phyloP scores from a whole-genome alignment of 2,888 invertebrate genomes.

The Portevinia maculata region DNA sequence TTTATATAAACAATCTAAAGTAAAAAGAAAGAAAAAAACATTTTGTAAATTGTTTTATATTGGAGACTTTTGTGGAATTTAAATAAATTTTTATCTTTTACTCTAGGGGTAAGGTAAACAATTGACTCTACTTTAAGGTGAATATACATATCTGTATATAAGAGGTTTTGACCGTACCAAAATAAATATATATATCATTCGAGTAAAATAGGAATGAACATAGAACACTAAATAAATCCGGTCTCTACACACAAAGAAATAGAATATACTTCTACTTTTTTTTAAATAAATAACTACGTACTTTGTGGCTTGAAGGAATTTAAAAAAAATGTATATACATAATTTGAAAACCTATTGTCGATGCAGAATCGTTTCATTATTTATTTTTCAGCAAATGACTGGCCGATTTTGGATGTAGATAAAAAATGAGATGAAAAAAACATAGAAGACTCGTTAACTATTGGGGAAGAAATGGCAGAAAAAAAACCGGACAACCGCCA shows the following conservation, averaged over 20 bases:
- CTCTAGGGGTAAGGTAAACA: slow-evolving; percentile 11
- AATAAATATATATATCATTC: not conserved
- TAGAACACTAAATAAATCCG: slow-evolving; percentile 5
- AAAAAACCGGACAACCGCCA: too few relatives aligned
- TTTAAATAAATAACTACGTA: not conserved
- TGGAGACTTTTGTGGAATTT: slow-evolving; percentile 68
- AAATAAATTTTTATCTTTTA: slow-evolving; percentile 30
- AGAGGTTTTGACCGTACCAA: not conserved
- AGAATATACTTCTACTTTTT: too few relatives aligned
- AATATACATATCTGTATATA: slow-evolving; percentile 2
- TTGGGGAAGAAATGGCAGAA: too few relatives aligned
- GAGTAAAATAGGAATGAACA: not conserved
- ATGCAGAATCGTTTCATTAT: too few relatives aligned
- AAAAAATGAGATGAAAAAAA: too few relatives aligned
- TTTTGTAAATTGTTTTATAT: slow-evolving; percentile 41
- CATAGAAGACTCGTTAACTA: too few relatives aligned
- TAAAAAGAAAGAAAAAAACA: slow-evolving; percentile 66
- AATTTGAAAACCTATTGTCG: too few relatives aligned
- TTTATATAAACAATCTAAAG: slow-evolving; percentile 75
- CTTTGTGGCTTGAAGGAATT: too few relatives aligned
- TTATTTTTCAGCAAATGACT: too few relatives aligned
- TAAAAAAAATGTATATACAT: too few relatives aligned
- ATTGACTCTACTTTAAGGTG: slow-evolving; percentile 26
- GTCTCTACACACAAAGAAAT: not conserved
- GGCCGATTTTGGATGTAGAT: too few relatives aligned